Evolutionary conservation across 1,140 invertebrate species (phyloP), one percentile per base, ranked within the genome.

Genomic region (Manduca sexta): DNA sequence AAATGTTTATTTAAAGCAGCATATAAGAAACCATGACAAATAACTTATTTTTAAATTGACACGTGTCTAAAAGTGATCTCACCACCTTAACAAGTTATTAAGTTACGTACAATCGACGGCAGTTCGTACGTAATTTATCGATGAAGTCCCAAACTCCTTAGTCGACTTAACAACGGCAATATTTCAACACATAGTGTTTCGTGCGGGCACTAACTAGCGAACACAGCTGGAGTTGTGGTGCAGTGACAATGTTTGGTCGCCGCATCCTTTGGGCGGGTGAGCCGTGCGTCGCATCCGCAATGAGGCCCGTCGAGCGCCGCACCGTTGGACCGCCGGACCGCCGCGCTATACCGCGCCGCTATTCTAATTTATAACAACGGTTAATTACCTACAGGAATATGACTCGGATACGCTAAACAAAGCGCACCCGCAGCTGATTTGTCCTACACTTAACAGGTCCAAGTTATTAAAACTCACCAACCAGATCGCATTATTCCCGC

Each of bases 341-440:
- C 21, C 21, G 21, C 21, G 21, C 21, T 8, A 26, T 8, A 26
- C 21, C 4, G 4, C 21, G 8, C 57, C 61, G 37, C 50, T 40
- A 52, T 60, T 67, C 66, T 80, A 78, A 82, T 84, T 84, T 82
- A 82, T 81, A 69, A 65, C 72, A 61, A 60, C 64, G 58, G 68
- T 73, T 78, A 78, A 80, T 81, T 79, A 79, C 72, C 66, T 70
- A 70, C 71, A 82, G 73, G 71, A 75, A 79, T 78, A 65, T 69
- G 67, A 78, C 47, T 75, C 65, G 64, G 64, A 26, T 8, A 26
- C 21, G 21, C 21, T 26, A 26, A 26, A 3, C 21, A n/a, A n/a
- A n/a, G n/a, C 21, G 21, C 21, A 26, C 21, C 21, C 4, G 8
- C 21, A 26, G 8, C n/a, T n/a, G 7, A 26, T 26, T 26, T 26